Conservation (phyloP, 1,140 invertebrate species). For the Scaptomyza hsui region DNA sequence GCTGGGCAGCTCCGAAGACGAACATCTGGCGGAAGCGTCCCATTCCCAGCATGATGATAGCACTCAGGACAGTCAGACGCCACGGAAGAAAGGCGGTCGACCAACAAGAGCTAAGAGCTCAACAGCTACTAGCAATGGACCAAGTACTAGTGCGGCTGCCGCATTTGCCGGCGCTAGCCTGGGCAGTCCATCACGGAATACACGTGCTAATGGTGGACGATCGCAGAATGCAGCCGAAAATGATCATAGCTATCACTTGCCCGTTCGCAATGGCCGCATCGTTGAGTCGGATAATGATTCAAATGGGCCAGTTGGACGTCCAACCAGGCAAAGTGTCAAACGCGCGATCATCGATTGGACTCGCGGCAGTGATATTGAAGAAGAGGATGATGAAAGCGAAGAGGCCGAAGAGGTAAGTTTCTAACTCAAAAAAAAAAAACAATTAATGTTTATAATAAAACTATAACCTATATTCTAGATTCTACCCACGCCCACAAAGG, state of each 20-base stretch:
- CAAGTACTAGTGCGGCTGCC: slow-evolving; percentile 63
- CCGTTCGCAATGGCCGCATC: slow-evolving; percentile 75
- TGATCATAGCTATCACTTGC: slow-evolving; percentile 82
- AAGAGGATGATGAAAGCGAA: slow-evolving; percentile 67
- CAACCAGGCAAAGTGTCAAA: slow-evolving; percentile 73
- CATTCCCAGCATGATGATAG: slow-evolving; percentile 73
- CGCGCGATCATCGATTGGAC: slow-evolving; percentile 72
- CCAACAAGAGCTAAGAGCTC: slow-evolving; percentile 28
- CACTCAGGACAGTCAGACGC: slow-evolving; percentile 73
- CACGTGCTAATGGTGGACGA: slow-evolving; percentile 62
- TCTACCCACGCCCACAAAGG: slow-evolving; percentile 80
- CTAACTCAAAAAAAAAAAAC: too few species aligned
- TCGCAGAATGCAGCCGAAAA: slow-evolving; percentile 66
- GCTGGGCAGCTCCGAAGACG: slow-evolving; percentile 66
- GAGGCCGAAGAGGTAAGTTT: slow-evolving; percentile 73
- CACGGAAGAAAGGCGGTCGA: slow-evolving; percentile 64
- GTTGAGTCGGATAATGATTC: slow-evolving; percentile 79
- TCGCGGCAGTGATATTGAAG: slow-evolving; percentile 71
- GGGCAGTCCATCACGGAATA: slow-evolving; percentile 69
- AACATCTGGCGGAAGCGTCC: slow-evolving; percentile 36
- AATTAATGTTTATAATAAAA: background rate
- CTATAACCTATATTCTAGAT: slow-evolving; percentile 51
- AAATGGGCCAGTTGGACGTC: slow-evolving; percentile 56
- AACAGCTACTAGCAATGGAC: slow-evolving; percentile 45
- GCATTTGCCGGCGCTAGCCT: slow-evolving; percentile 39